Percentiles rank a stretch among this genome's conserved stretches.
These are phyloP conservation scores for Nysson spinosus DNA, from an alignment of 2,888 invertebrate genomes.

Conservation along the genomic window DNA sequence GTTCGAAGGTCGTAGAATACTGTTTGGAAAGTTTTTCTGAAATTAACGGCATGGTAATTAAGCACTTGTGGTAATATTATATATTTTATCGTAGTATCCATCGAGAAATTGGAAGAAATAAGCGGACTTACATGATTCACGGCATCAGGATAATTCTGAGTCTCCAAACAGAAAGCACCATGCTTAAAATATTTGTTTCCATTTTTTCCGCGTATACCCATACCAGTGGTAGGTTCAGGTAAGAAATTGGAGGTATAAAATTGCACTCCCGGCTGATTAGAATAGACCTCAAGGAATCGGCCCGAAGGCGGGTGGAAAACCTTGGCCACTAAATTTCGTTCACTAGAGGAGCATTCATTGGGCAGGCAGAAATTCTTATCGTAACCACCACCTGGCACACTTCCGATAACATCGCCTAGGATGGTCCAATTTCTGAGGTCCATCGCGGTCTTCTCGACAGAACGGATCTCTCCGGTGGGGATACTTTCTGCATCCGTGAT, in stretches of 20 bases:
- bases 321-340: constrained; percentile 82
- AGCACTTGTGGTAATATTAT: too few species aligned
- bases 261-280: constrained; percentile 94
- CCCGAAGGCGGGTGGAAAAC: constrained; percentile 84
- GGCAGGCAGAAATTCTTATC: constrained; percentile 89
- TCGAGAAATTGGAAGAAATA: too few species aligned
- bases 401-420: constrained; percentile 83
- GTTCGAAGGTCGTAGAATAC: constrained; percentile 85
- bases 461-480: constrained; percentile 86
- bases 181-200: constrained; percentile 85
- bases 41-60: too few species aligned
- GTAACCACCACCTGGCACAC: constrained; percentile 85
- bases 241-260: constrained; percentile 91
- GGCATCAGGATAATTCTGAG: constrained; percentile 95
- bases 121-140: constrained; percentile 85
- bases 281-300: constrained; percentile 87
- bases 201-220: constrained; percentile 83
- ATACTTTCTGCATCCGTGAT: constrained; percentile 84
- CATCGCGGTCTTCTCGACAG: constrained; percentile 85
- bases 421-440: constrained; percentile 85
- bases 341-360: constrained; percentile 52
- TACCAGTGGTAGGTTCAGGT: constrained; percentile 80
- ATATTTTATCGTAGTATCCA: too few species aligned
- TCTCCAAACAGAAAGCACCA: constrained; percentile 92
- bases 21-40: constrained; percentile 86